Percentiles rank a stretch among this genome's conserved stretches.
phyloP scores from a whole-genome alignment of 2,888 invertebrate species.

The Stenchaetothrips biformis region DNA sequence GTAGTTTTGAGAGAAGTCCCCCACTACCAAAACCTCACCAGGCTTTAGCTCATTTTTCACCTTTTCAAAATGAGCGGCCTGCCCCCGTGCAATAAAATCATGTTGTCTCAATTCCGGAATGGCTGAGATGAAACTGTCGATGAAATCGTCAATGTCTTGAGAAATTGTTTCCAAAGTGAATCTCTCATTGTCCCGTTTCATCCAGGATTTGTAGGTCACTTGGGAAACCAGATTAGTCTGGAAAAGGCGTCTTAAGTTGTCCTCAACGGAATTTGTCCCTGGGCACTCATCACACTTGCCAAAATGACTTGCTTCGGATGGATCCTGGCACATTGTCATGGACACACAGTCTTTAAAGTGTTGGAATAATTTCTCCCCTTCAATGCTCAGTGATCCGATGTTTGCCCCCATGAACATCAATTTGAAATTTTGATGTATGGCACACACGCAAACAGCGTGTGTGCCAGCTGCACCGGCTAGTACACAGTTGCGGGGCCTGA shows the following conservation, averaged over 20 bases:
- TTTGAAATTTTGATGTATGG: constrained; percentile 29
- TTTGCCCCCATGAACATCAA: constrained; percentile 28
- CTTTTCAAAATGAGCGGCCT: not conserved
- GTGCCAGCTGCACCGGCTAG: constrained; percentile 29
- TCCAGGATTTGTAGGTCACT: constrained; percentile 27
- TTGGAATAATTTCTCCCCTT: constrained; percentile 28
- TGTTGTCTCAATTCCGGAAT: not conserved
- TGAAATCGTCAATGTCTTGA: constrained; percentile 29
- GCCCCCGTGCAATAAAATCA: not conserved
- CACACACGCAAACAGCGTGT: constrained; percentile 29
- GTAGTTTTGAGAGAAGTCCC: not conserved
- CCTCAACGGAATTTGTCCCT: not conserved
- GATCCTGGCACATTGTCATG: not conserved
- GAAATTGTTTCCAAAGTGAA: constrained; percentile 23
- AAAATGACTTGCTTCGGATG: not conserved
- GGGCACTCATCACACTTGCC: not conserved
- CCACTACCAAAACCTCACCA: not conserved
- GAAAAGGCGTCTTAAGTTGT: not conserved
- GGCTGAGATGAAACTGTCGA: constrained; percentile 18
- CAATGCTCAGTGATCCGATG: constrained; percentile 8
- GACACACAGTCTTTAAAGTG: no score
- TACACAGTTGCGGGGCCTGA: constrained; percentile 30
- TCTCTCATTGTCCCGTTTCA: not conserved
- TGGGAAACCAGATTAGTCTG: not conserved
- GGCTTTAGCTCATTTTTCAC: not conserved